phyloP scores from a whole-genome alignment of 2,888 invertebrate species.

The Zaprionus obscuricornis region DNA sequence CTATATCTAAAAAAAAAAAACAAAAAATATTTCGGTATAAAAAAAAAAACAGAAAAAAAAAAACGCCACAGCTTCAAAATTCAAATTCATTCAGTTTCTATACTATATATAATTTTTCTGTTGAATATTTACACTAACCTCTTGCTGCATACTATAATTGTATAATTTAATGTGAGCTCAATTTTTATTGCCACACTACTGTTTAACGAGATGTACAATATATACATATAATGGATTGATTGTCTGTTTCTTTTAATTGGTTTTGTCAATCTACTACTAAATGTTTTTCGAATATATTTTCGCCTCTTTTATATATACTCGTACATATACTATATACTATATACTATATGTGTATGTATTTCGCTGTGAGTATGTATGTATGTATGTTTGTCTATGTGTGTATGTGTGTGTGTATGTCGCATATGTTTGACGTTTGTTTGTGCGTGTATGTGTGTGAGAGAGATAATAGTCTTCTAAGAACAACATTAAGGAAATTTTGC shows the following conservation, averaged over 20 bases:
- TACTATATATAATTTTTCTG: conserved; percentile 42
- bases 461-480: conserved; percentile 40
- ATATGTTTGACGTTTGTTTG: conserved; percentile 33
- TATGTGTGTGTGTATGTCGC: conserved; percentile 29
- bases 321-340: conserved; percentile 50
- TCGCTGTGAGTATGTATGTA: conserved; percentile 18
- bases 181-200: conserved; percentile 71
- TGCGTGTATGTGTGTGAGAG: conserved; percentile 36
- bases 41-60: conserved; percentile 31
- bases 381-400: conserved; percentile 24
- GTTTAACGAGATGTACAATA: conserved; percentile 67
- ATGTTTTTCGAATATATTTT: conserved; percentile 69
- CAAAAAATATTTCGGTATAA: conserved; percentile 35
- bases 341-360: conserved; percentile 55
- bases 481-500: conserved; percentile 14
- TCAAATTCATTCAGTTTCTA: conserved; percentile 52
- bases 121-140: conserved; percentile 55
- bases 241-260: conserved; percentile 70
- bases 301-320: conserved; percentile 47
- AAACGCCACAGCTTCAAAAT: conserved; percentile 64
- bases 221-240: no score
- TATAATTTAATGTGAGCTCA: conserved; percentile 69
- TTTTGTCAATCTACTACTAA: conserved; percentile 71
- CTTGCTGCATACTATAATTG: conserved; percentile 66
- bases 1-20: conserved; percentile 35